Evolutionary conservation across 2,113 vertebrate species (phyloP).

Genomic region (Percina caprodes): DNA sequence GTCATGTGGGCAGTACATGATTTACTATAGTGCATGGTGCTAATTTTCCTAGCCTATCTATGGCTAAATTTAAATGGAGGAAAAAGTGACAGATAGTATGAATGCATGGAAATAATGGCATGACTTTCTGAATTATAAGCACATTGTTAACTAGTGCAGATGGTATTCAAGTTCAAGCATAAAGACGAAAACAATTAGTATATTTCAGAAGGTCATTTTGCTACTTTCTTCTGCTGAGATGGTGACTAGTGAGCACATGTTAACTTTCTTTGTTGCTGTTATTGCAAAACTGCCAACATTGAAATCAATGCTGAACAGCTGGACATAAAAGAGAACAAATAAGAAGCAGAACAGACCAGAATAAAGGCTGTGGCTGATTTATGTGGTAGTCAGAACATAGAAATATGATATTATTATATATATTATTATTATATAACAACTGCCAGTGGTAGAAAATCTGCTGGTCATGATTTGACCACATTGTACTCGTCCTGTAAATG

Average conservation of each 20-base stretch:
- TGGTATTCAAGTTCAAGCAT: neutral
- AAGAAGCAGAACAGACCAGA: constrained; percentile 16
- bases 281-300: constrained; percentile 36
- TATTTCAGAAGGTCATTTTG: constrained; percentile 3
- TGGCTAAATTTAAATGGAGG: neutral
- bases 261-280: constrained; percentile 24
- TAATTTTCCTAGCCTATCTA: constrained; percentile 14
- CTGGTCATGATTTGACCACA: constrained; percentile 63
- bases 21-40: constrained; percentile 4
- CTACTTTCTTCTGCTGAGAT: constrained; percentile 3
- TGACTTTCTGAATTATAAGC: neutral
- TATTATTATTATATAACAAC: no score
- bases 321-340: constrained; percentile 38
- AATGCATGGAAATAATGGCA: constrained; percentile 5
- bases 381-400: constrained; percentile 36
- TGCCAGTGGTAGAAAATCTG: constrained; percentile 35
- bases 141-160: neutral
- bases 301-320: constrained; percentile 25
- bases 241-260: constrained; percentile 19
- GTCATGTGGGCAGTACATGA: constrained; percentile 1
- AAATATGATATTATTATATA: constrained; percentile 46
- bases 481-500: constrained; percentile 31
- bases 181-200: constrained; percentile 1
- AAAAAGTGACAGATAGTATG: neutral
- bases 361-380: constrained; percentile 8